Percentiles rank a stretch among this genome's conserved stretches.
Conservation (phyloP, 1,140 invertebrate species). For the Heliconius hewitsoni region DNA sequence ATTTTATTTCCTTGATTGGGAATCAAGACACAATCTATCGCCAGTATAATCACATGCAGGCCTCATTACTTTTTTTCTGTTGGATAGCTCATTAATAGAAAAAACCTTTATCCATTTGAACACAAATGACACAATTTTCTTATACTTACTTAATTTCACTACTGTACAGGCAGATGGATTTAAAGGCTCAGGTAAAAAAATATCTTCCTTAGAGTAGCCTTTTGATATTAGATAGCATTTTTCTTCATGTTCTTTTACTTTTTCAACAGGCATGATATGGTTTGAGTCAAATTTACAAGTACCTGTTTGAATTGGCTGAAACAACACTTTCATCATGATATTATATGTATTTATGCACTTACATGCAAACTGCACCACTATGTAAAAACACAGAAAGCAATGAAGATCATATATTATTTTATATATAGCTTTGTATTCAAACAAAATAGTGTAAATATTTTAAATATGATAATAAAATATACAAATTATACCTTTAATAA, state of each 20-base stretch:
- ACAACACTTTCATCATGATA: not conserved
- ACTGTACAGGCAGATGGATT: slow-evolving; percentile 49
- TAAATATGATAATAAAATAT: not conserved
- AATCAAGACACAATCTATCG: no score
- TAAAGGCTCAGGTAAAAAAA: slow-evolving; percentile 56
- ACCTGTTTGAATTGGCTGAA: slow-evolving; percentile 26
- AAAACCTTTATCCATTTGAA: no score
- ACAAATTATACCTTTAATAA: slow-evolving; percentile 47
- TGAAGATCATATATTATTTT: no score
- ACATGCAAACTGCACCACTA: no score
- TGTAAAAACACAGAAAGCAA: no score
- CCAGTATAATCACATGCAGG: no score
- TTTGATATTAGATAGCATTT: slow-evolving; percentile 51
- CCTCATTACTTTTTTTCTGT: no score
- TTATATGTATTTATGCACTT: no score
- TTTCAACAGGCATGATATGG: slow-evolving; percentile 54
- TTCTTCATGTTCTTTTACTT: slow-evolving; percentile 52
- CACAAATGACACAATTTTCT: not conserved
- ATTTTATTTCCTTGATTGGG: no score
- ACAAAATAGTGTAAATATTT: not conserved
- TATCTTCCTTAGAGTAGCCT: slow-evolving; percentile 54
- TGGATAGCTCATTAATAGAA: no score
- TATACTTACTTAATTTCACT: slow-evolving; percentile 58
- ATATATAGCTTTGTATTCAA: not conserved
- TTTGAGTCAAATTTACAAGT: slow-evolving; percentile 53